Evolutionary conservation across 2,888 invertebrate genomes (phyloP).

Genomic region (Malthinus seriepunctatus): DNA sequence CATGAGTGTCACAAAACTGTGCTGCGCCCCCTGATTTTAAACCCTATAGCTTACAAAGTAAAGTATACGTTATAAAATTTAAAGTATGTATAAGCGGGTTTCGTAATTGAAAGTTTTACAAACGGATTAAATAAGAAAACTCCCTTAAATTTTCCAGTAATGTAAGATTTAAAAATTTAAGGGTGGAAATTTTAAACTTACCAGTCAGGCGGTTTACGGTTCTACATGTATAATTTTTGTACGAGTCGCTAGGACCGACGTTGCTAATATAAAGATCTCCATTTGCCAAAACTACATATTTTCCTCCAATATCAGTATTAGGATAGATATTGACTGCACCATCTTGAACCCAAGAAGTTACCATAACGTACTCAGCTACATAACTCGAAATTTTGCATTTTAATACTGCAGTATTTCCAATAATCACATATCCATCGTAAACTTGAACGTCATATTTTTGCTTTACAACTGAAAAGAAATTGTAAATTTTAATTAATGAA

Average conservation of each 20-base stretch:
- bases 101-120: too few species aligned
- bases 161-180: neutral
- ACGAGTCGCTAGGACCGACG: conserved; percentile 76
- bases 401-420: conserved; percentile 88
- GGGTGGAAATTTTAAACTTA: conserved; percentile 17
- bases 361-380: conserved; percentile 84
- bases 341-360: conserved; percentile 89
- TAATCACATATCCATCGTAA: conserved; percentile 88
- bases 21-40: too few species aligned
- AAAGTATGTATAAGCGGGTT: too few species aligned
- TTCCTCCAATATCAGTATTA: conserved; percentile 72
- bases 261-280: conserved; percentile 85
- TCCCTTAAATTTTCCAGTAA: neutral
- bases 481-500: neutral
- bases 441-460: conserved; percentile 88
- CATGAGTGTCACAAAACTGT: too few species aligned
- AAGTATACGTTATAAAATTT: too few species aligned
- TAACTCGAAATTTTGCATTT: conserved; percentile 88
- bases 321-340: conserved; percentile 79
- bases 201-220: conserved; percentile 81
- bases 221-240: conserved; percentile 79
- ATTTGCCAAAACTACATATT: conserved; percentile 77
- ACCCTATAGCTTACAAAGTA: too few species aligned
- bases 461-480: conserved; percentile 69
- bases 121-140: too few species aligned